These are phyloP conservation scores for Poeciliopsis turneri DNA, from an alignment of 2,797 vertebrate genomes.

Conservation along the genomic window DNA sequence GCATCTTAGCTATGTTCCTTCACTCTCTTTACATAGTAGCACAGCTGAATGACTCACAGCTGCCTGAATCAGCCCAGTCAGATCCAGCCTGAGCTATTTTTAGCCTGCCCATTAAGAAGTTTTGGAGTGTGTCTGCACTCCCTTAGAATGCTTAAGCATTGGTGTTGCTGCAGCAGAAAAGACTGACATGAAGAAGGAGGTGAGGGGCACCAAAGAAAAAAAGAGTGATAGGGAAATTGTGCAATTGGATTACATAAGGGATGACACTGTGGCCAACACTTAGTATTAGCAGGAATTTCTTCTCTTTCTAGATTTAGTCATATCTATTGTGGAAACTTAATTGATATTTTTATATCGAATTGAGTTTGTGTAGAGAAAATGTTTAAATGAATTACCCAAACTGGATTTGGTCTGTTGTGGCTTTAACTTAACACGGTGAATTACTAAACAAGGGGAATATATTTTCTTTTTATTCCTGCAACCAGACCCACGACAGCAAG, in stretches of 20 bases:
- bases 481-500: background rate
- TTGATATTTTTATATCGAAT: constrained; percentile 13
- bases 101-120: constrained; percentile 82
- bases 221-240: constrained; percentile 22
- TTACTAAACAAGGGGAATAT: background rate
- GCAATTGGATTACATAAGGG: constrained; percentile 13
- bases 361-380: background rate
- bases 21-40: constrained; percentile 53
- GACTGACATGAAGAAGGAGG: constrained; percentile 43
- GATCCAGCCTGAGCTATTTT: constrained; percentile 80
- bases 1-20: constrained; percentile 47
- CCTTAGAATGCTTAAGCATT: constrained; percentile 76
- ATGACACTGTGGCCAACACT: constrained; percentile 26
- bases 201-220: constrained; percentile 12
- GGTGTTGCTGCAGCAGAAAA: constrained; percentile 71
- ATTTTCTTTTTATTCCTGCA: background rate
- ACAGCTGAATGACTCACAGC: constrained; percentile 82
- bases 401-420: background rate
- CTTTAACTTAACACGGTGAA: background rate
- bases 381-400: background rate
- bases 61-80: constrained; percentile 80
- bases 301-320: constrained; percentile 8
- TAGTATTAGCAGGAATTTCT: constrained; percentile 2
- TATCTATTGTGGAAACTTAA: constrained; percentile 15
- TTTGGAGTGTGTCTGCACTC: constrained; percentile 80